Conservation (phyloP, 2,113 vertebrate genomes). For the Perccottus glenii region DNA sequence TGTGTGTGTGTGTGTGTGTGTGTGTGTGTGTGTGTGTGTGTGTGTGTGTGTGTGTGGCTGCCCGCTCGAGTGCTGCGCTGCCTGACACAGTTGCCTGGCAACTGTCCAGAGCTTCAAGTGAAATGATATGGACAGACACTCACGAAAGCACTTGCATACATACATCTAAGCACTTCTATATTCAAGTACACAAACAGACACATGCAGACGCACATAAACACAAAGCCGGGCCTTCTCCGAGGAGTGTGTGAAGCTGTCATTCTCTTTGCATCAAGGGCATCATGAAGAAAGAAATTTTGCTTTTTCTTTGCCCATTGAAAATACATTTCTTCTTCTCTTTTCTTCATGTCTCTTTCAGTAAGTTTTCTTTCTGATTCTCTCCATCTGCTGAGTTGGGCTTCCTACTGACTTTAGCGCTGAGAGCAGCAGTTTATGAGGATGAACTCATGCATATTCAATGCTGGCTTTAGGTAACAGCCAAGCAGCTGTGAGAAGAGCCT, state of each 20-base stretch:
- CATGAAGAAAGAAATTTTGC: conserved; percentile 29
- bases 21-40: conserved; percentile 26
- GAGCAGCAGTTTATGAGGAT: conserved; percentile 72
- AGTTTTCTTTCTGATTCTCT: conserved; percentile 61
- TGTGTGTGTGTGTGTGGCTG: conserved; percentile 34
- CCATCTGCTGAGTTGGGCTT: conserved; percentile 74
- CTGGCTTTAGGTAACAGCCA: conserved; percentile 72
- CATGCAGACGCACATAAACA: conserved; percentile 21
- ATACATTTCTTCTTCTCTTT: conserved; percentile 33
- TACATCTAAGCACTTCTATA: conserved; percentile 41
- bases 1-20: no score
- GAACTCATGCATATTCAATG: conserved; percentile 81
- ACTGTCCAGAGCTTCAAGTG: conserved; percentile 75
- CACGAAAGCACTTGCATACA: conserved; percentile 57
- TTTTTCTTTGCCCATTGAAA: conserved; percentile 40
- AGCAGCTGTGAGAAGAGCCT: conserved; percentile 65
- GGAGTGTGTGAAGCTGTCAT: conserved; percentile 1
- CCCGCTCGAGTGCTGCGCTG: conserved; percentile 58
- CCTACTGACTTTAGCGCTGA: conserved; percentile 79
- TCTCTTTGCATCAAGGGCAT: conserved; percentile 29
- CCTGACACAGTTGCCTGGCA: conserved; percentile 81
- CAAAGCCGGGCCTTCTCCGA: background rate
- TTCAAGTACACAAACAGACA: conserved; percentile 43
- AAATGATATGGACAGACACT: conserved; percentile 71
- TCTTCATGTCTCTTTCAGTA: conserved; percentile 44